Conservation (phyloP, 2,113 vertebrate species). For the Elanus axillaris region DNA sequence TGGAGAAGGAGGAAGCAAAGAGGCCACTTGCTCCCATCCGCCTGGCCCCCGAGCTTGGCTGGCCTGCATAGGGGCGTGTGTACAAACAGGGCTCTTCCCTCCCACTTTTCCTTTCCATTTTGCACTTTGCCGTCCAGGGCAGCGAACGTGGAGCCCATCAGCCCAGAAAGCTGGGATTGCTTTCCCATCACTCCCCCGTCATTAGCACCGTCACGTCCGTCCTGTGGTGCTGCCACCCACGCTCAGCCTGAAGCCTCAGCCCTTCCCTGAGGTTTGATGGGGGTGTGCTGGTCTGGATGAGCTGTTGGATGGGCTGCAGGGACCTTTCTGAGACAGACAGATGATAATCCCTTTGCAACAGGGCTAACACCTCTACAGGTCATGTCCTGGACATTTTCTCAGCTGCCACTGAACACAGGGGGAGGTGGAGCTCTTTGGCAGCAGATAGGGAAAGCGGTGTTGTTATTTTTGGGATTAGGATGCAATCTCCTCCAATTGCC, state of each 20-base stretch:
- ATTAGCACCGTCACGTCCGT: accelerated
- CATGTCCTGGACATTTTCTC: not conserved
- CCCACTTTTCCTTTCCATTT: not conserved
- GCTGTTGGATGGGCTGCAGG: not conserved
- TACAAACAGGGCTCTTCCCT: not conserved
- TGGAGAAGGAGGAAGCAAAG: slow-evolving; percentile 30
- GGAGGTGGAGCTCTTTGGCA: not conserved
- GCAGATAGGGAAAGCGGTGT: not conserved
- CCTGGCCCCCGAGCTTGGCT: not conserved
- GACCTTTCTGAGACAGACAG: not conserved
- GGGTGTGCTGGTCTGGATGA: not conserved
- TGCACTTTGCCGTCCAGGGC: not conserved
- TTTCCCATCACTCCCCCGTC: not conserved
- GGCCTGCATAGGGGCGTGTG: not conserved
- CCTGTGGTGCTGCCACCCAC: not conserved
- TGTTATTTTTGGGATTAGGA: not conserved
- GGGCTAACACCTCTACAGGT: not conserved
- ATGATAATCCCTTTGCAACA: not conserved
- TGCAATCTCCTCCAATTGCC: not conserved
- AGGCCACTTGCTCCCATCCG: not conserved
- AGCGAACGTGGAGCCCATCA: accelerated
- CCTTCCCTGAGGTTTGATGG: not conserved
- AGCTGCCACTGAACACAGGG: accelerated
- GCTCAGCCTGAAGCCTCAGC: not conserved
- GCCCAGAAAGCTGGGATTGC: not conserved